Evolutionary conservation across 2,888 invertebrate genomes (phyloP).

Genomic region (Tridacna gigas): DNA sequence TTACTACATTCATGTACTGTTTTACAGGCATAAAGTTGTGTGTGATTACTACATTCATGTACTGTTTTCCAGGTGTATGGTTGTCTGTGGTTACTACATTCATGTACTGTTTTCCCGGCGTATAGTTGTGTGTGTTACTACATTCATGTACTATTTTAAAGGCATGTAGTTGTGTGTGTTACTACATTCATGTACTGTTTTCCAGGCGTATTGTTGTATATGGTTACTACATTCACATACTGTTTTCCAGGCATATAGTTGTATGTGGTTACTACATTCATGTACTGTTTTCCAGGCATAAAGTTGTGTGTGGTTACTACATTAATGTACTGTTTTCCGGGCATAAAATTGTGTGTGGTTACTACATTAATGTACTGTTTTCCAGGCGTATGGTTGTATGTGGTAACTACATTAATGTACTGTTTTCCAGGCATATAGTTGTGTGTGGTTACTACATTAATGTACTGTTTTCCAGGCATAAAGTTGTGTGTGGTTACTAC

Average conservation of each 20-base stretch:
- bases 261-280: conserved; percentile 95
- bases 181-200: conserved; percentile 25
- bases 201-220: conserved; percentile 99
- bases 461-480: conserved; percentile 91
- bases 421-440: conserved; percentile 95
- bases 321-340: conserved; percentile 86
- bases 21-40: conserved; percentile 98
- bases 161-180: conserved; percentile 99
- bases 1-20: conserved; percentile 86
- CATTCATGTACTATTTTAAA: conserved; percentile 84
- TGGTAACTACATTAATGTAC: conserved; percentile 89
- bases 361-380: conserved; percentile 84
- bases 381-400: conserved; percentile 99
- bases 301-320: conserved; percentile 99
- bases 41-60: conserved; percentile 92
- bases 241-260: conserved; percentile 95
- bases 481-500: conserved; percentile 99
- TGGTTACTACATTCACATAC: conserved; percentile 89
- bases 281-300: conserved; percentile 91
- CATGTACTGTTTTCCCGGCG: conserved; percentile 89
- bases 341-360: conserved; percentile 99
- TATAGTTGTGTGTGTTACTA: conserved; percentile 99
- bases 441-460: conserved; percentile 95
- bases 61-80: conserved; percentile 94
- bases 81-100: conserved; percentile 96